Conservation (phyloP, 2,797 vertebrate species). For the Cetoscarus ocellatus region DNA sequence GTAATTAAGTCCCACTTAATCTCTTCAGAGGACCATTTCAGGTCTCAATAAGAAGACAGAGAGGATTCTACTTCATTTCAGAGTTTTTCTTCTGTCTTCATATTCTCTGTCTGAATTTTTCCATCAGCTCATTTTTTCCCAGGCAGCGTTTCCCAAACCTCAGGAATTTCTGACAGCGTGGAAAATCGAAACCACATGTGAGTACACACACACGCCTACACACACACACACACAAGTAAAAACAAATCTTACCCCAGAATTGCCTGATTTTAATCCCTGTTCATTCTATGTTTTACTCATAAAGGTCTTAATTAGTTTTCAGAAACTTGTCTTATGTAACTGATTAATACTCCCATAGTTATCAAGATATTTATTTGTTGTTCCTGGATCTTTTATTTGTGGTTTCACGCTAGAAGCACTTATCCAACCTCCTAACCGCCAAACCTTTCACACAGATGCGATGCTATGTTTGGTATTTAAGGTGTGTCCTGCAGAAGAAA, state of each 20-base stretch:
- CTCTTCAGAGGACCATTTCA: no score
- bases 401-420: no score
- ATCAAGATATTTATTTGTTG: no score
- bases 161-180: slow-evolving; percentile 28
- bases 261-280: neutral
- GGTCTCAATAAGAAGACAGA: neutral
- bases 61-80: neutral
- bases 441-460: neutral
- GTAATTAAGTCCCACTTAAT: no score
- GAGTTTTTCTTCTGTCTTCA: neutral
- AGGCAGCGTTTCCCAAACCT: slow-evolving; percentile 15
- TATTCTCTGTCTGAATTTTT: neutral
- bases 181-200: slow-evolving; percentile 49
- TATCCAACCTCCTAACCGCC: neutral
- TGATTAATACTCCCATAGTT: no score
- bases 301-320: no score
- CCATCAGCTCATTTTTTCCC: neutral
- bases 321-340: no score
- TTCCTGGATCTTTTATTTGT: no score
- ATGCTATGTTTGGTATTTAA: neutral
- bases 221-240: neutral
- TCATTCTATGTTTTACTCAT: no score
- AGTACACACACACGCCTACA: neutral
- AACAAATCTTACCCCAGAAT: neutral
- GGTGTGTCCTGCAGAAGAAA: neutral